Base-by-base conservation (phyloP, 2,113 vertebrate genomes). In the Balaeniceps rex region DNA sequence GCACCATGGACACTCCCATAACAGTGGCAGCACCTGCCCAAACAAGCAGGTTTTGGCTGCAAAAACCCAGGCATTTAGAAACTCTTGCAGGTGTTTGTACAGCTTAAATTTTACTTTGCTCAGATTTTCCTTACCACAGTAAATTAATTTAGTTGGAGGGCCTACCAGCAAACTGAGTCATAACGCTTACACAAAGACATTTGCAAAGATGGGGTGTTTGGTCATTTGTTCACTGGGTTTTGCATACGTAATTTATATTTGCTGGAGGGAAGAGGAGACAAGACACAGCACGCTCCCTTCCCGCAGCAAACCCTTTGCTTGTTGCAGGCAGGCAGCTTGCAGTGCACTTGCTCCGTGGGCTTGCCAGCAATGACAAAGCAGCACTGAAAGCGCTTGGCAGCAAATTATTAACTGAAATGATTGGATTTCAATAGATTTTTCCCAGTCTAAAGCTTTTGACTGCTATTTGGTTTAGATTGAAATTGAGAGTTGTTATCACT, bases 11-110 rank as follows among this genome's bases (percentile, higher is more conserved):
- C 69, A 23, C 83, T 95, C 90, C 16, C 83, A 42, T 52, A 87
- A 54, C 75, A 76, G 75, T 93, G 58, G 85, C 54, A 94, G 70
- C 96, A 95, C 87, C 95, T 97, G 96, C 94, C 96, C 93, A 72
- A 72, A 93, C 96, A 81, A 88, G 97, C 93, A 75, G 52, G 46
- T 83, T 88, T 75, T 65, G 54, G 47, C 66, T 89, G 64, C 89
- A 47, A 60, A 96, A 76, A 8, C 42, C 66, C 42, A 36, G 57
- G 54, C 38, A 36, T 88, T 91, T 88, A 80, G 90, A 88, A 93
- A 89, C 60, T 36, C 72, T 81, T 83, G 78, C 88, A 84, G 90
- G 90, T 92, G 93, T 97, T 80, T 52, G 46, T 83, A 70, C 81
- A 96, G 75, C 57, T 95, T 93, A 76, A 36, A 23, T 79, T 82